A percentile compares a stretch with the other conserved stretches of the same genome.
phyloP scores from a whole-genome alignment of 2,113 vertebrate species.

The Nyctereutes procyonoides region DNA sequence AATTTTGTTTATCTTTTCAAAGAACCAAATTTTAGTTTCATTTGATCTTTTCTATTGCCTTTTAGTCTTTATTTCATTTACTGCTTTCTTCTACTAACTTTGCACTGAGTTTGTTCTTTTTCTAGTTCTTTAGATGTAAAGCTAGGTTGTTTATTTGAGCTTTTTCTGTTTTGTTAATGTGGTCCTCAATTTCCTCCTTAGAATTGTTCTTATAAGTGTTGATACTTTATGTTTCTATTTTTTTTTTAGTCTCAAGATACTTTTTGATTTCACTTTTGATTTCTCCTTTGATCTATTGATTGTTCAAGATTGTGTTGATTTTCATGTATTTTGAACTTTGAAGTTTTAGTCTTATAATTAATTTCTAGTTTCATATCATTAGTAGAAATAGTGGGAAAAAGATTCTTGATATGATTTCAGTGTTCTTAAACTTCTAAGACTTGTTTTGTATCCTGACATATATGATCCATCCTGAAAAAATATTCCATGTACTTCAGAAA shows the following conservation, averaged over 20 bases:
- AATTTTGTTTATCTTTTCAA: neutral
- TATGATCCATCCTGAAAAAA: neutral
- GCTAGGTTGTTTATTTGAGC: neutral
- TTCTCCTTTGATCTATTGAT: neutral
- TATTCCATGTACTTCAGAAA: neutral
- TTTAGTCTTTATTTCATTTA: neutral
- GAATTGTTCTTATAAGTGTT: neutral
- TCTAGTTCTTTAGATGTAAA: neutral
- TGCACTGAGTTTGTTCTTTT: neutral
- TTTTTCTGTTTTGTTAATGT: neutral
- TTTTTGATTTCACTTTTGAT: neutral
- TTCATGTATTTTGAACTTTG: neutral
- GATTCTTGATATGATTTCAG: neutral
- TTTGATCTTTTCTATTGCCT: neutral
- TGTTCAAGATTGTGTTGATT: neutral
- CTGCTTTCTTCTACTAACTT: neutral
- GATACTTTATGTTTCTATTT: neutral
- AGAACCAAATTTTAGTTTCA: neutral
- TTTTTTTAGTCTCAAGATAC: neutral
- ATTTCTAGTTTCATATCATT: neutral
- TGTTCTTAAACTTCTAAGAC: neutral
- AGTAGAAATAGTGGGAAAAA: neutral
- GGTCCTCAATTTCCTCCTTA: neutral
- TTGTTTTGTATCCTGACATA: neutral
- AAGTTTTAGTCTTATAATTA: neutral